Evolutionary conservation across 2,797 vertebrate genomes (phyloP).

Genomic region (Poecilia picta): DNA sequence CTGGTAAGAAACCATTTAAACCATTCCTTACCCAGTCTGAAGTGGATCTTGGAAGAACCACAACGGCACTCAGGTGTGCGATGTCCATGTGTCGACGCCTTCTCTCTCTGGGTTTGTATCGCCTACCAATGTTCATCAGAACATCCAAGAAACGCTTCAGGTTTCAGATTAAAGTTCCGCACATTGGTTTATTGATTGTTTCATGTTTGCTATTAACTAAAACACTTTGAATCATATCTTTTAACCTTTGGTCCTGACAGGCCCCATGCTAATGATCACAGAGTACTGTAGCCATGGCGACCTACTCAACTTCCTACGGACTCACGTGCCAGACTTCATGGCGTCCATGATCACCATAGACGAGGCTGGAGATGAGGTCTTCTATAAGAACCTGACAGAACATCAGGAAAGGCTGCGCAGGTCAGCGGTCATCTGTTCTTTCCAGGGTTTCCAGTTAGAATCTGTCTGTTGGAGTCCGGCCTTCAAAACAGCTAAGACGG

Average conservation of each 20-base stretch:
- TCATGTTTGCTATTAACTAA: background rate
- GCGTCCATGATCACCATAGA: conserved; percentile 70
- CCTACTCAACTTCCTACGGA: conserved; percentile 91
- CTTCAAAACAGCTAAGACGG: background rate
- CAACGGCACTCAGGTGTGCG: background rate
- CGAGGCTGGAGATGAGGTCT: conserved; percentile 58
- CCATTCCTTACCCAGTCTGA: background rate
- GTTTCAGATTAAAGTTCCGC: background rate
- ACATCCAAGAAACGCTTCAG: background rate
- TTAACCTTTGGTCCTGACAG: conserved; percentile 63
- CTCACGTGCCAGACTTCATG: conserved; percentile 82
- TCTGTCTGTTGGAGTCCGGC: background rate
- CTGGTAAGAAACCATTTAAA: background rate
- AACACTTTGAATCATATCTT: background rate
- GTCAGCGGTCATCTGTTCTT: conserved; percentile 9
- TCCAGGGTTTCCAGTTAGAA: background rate
- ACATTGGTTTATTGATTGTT: background rate
- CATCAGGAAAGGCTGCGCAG: conserved; percentile 79
- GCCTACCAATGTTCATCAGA: background rate
- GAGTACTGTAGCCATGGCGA: conserved; percentile 95
- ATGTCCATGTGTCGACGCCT: background rate
- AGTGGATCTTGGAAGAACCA: background rate
- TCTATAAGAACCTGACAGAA: conserved; percentile 87
- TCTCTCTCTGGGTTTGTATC: background rate
- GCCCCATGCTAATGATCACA: conserved; percentile 94